Conservation (phyloP, 2,888 invertebrate genomes). For the Eristalis intricaria region DNA sequence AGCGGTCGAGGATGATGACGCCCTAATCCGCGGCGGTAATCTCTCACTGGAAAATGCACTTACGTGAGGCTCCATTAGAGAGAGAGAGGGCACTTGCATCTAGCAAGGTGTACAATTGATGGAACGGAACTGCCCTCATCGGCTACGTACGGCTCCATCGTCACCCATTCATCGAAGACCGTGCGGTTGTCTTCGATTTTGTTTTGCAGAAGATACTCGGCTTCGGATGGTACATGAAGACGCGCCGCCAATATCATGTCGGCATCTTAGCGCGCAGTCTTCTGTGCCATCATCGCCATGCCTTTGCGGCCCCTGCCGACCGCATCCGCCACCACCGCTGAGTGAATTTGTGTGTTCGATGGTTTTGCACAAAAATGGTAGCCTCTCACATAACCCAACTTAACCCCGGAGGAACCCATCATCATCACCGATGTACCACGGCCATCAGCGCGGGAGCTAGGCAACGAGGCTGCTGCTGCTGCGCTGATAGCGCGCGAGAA, state of each 20-base stretch:
- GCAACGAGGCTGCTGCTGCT: background rate
- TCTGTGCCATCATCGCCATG: slow-evolving; percentile 53
- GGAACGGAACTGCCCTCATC: slow-evolving; percentile 56
- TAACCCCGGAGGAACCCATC: slow-evolving; percentile 68
- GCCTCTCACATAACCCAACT: slow-evolving; percentile 71
- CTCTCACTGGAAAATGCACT: slow-evolving; percentile 72
- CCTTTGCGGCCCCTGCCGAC: slow-evolving; percentile 14
- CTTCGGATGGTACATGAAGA: background rate
- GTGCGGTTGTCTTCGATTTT: slow-evolving; percentile 10
- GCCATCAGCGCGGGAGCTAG: slow-evolving; percentile 52
- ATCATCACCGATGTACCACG: slow-evolving; percentile 51
- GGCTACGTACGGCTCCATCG: slow-evolving; percentile 46
- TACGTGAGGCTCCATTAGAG: slow-evolving; percentile 64
- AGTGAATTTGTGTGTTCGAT: slow-evolving; percentile 72
- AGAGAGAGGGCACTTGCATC: slow-evolving; percentile 39
- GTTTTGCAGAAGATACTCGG: slow-evolving; percentile 45
- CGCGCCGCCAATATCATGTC: slow-evolving; percentile 59
- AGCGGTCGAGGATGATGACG: slow-evolving; percentile 33
- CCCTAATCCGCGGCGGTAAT: slow-evolving; percentile 65
- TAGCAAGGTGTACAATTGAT: slow-evolving; percentile 67
- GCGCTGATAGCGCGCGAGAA: slow-evolving; percentile 45
- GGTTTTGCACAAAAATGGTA: slow-evolving; percentile 69
- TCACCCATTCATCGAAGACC: slow-evolving; percentile 68
- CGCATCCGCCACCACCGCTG: slow-evolving; percentile 41
- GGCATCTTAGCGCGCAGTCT: slow-evolving; percentile 66